A percentile compares a stretch with the other conserved stretches of the same genome.
These are phyloP conservation scores for Leptinotarsa defecta DNA, from an alignment of 1,140 invertebrate genomes.

Conservation along the genomic window DNA sequence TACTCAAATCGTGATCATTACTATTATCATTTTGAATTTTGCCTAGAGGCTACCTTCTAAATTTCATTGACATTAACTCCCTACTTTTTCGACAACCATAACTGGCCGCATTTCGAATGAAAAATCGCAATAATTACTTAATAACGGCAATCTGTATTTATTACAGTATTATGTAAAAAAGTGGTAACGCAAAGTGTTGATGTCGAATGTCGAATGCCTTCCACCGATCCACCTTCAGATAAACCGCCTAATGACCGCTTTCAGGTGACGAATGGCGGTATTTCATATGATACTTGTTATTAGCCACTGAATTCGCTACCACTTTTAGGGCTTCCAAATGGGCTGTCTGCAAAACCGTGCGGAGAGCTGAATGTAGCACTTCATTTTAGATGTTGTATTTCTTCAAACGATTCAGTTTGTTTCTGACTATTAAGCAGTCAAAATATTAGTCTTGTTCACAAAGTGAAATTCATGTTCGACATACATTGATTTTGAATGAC, in stretches of 20 bases:
- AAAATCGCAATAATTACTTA: conserved; percentile 17
- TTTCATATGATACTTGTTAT: conserved; percentile 7
- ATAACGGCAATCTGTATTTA: conserved; percentile 17
- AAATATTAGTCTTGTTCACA: no score
- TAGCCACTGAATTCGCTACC: neutral
- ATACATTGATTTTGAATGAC: no score
- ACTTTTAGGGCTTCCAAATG: neutral
- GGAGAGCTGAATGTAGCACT: no score
- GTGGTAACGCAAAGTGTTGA: conserved; percentile 2
- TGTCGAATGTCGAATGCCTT: neutral
- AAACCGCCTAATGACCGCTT: conserved; percentile 14
- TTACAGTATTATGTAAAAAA: conserved; percentile 16
- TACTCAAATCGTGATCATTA: neutral
- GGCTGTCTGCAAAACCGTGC: no score
- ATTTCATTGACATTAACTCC: neutral
- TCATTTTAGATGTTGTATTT: no score
- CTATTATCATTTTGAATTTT: neutral
- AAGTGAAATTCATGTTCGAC: no score
- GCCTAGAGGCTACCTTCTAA: neutral
- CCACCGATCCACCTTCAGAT: neutral
- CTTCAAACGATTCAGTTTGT: no score
- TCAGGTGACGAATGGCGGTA: conserved; percentile 6
- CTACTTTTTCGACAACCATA: neutral
- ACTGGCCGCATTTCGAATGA: neutral
- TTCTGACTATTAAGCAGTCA: no score